Conservation (phyloP, 2,797 vertebrate genomes). For the Cirrhinus molitorella region DNA sequence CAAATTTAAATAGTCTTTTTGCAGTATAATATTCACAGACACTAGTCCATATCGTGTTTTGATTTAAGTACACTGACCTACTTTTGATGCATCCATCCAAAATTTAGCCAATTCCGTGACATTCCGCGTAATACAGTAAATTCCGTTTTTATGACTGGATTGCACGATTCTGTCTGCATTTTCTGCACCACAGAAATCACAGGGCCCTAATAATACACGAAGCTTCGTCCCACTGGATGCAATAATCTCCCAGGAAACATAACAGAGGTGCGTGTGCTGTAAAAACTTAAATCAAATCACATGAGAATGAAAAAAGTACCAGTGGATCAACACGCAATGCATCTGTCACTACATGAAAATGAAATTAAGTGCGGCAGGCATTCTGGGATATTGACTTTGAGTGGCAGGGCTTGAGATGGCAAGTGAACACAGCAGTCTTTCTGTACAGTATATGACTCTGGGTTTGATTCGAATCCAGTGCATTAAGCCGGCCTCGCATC, state of each 20-base stretch:
- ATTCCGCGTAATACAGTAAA: no score
- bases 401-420: constrained; percentile 34
- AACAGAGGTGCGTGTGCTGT: constrained; percentile 44
- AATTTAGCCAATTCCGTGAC: no score
- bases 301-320: constrained; percentile 52
- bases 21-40: no score
- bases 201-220: neutral
- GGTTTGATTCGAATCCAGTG: constrained; percentile 56
- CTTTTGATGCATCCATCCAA: no score
- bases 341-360: constrained; percentile 62
- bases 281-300: constrained; percentile 40
- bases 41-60: no score
- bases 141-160: no score
- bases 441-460: constrained; percentile 38
- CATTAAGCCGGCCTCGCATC: constrained; percentile 55
- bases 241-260: constrained; percentile 52
- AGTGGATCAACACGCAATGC: constrained; percentile 37
- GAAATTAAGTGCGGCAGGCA: constrained; percentile 45
- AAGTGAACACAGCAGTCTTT: constrained; percentile 43
- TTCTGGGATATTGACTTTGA: constrained; percentile 38
- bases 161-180: no score
- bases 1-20: no score
- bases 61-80: no score
- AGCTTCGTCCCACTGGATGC: constrained; percentile 11
- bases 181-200: no score